A percentile compares a stretch with the other conserved stretches of the same genome.
Evolutionary conservation across 1,140 invertebrate species (phyloP).

Genomic region (Euura saliciscinereae): DNA sequence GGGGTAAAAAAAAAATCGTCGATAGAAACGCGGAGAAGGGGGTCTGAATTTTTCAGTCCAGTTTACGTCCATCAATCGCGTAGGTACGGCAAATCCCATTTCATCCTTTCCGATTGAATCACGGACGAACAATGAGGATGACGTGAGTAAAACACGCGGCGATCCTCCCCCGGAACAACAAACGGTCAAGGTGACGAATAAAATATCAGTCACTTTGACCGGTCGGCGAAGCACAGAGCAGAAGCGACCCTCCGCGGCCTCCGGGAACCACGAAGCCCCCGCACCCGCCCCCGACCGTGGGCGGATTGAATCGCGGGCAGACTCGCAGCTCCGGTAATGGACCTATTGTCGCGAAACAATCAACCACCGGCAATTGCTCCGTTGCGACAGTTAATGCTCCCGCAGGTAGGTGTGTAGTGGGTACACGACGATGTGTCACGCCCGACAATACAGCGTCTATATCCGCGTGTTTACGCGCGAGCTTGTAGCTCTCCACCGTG

Average conservation of each 20-base stretch:
- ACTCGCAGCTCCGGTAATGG: not conserved
- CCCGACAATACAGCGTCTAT: not conserved
- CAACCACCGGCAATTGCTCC: constrained; percentile 1
- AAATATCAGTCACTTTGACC: no score
- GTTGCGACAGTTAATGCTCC: constrained; percentile 5
- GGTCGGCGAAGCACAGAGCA: not conserved
- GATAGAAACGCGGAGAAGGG: not conserved
- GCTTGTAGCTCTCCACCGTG: no score
- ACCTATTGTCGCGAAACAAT: constrained; percentile 7
- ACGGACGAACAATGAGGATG: not conserved
- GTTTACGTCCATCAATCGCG: not conserved
- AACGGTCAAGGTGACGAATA: no score
- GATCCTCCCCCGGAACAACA: no score
- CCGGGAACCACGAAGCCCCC: not conserved
- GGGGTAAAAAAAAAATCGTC: not conserved
- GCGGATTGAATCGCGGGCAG: not conserved
- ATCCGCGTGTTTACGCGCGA: not conserved
- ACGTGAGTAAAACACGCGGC: not conserved
- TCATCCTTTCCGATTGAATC: not conserved
- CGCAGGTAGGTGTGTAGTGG: not conserved
- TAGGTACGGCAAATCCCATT: not conserved
- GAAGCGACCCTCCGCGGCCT: no score
- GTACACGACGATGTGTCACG: constrained; percentile 1
- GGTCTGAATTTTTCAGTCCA: not conserved
- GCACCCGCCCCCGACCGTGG: not conserved